phyloP scores from a whole-genome alignment of 2,888 invertebrate genomes.

The Diadegma fenestrale region DNA sequence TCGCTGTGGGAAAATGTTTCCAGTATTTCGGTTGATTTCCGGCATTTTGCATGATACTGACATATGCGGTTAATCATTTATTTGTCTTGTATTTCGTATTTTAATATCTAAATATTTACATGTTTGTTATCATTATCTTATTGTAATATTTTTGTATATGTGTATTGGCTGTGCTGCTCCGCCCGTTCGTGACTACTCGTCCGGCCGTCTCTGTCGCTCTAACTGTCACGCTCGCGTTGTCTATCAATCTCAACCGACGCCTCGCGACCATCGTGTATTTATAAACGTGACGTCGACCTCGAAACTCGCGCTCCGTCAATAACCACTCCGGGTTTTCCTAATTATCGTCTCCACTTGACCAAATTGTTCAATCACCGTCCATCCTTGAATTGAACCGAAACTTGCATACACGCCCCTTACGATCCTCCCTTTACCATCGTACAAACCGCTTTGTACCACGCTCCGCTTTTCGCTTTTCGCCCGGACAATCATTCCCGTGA shows the following conservation, averaged over 20 bases:
- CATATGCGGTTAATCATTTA: conserved; percentile 13
- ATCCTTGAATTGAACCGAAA: conserved; percentile 30
- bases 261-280: conserved; percentile 29
- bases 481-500: conserved; percentile 7
- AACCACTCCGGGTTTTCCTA: conserved; percentile 38
- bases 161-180: conserved; percentile 72
- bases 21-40: background rate
- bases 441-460: conserved; percentile 3
- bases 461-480: conserved; percentile 15
- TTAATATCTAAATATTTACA: conserved; percentile 59
- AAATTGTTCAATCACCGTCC: conserved; percentile 38
- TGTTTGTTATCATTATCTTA: conserved; percentile 27
- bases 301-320: conserved; percentile 47
- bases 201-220: conserved; percentile 56
- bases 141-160: conserved; percentile 72
- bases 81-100: conserved; percentile 72
- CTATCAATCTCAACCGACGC: conserved; percentile 31
- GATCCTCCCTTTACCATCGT: conserved; percentile 25
- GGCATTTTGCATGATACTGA: conserved; percentile 45
- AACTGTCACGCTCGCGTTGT: conserved; percentile 39
- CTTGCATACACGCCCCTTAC: conserved; percentile 37
- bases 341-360: conserved; percentile 53
- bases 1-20: background rate
- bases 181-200: conserved; percentile 59
- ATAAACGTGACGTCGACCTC: conserved; percentile 19